Evolutionary conservation across 2,797 vertebrate genomes (phyloP).

Genomic region (Periparus ater): DNA sequence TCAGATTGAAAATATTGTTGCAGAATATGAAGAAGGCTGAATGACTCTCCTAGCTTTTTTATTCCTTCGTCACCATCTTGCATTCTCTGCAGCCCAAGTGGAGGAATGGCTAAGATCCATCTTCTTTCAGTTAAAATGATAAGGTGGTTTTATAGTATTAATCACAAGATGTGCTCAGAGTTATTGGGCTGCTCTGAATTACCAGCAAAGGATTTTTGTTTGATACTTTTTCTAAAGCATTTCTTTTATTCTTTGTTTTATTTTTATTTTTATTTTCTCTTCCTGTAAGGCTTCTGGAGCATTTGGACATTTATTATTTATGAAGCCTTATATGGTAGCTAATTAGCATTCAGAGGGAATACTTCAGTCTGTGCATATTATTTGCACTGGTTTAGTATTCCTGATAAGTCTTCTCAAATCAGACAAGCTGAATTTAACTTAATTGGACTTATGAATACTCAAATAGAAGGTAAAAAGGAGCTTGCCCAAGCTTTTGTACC

Average conservation of each 20-base stretch:
- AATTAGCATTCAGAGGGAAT: constrained; percentile 62
- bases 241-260: not conserved
- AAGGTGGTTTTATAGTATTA: not conserved
- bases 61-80: not conserved
- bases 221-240: not conserved
- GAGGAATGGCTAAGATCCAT: not conserved
- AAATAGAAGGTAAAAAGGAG: constrained; percentile 51
- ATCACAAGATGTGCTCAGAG: not conserved
- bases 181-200: not conserved
- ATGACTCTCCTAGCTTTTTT: not conserved
- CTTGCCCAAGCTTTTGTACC: constrained; percentile 23
- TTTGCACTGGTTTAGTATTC: constrained; percentile 73
- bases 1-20: not conserved
- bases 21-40: not conserved
- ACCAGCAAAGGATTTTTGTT: not conserved
- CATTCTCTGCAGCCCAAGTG: not conserved
- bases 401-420: constrained; percentile 73
- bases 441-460: constrained; percentile 71
- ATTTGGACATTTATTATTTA: constrained; percentile 9
- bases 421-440: constrained; percentile 71
- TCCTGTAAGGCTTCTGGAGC: not conserved
- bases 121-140: not conserved
- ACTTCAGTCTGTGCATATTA: constrained; percentile 57
- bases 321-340: constrained; percentile 7
- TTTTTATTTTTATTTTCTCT: not conserved